Base-by-base conservation (phyloP, 2,888 invertebrate species). In the Anodontia alba region DNA sequence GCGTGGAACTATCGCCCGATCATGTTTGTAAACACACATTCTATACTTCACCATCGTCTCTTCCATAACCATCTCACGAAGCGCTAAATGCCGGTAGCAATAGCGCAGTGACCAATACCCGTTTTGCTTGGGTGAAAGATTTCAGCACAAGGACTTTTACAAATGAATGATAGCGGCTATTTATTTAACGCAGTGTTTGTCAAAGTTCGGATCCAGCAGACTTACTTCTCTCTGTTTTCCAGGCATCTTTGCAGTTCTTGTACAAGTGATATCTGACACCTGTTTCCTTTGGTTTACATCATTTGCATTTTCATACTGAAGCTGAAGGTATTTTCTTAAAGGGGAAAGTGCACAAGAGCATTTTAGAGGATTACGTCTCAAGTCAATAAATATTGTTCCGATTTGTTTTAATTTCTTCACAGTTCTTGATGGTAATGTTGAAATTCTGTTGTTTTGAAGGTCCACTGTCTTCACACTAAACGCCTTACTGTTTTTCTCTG, bases 221-320 rank as follows among this genome's bases (percentile, higher is more conserved):
- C 74, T 80, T 15, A 78, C 36, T 54, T 76, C 46, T 0, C 46
- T 54, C 23, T 70, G 54, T 43, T 78, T 73, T 38, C 80, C 78
- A 15, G 73, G 70, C 5, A 70, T 36, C 0, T 38, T n/a, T 1
- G 73, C 51, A 3, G 76, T 31, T 31, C 62, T 36, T 8, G 31
- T 62, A 33, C 86, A 86, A 1, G 83, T 86, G 7, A 86, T 77
- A 17, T 81, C 83, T 8, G 83, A 71, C 1, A 83, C 49, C 5
- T 76, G 73, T 38, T 76, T 66, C 31, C 80, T 67, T 17, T 76
- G 57, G 0, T 70, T 42, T 10, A 78, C 26, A 49, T 83, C 76
- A 0, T 29, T 75, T 7, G 75, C 68, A 5, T 68, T 83, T 36
- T 33, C 26, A 62, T 83, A 83, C 49, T 80, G 81, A 49, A 42